Evolutionary conservation across 2,113 vertebrate species (phyloP), one percentile per base, ranked within the genome.

Genomic region (Amphiprion ocellaris): DNA sequence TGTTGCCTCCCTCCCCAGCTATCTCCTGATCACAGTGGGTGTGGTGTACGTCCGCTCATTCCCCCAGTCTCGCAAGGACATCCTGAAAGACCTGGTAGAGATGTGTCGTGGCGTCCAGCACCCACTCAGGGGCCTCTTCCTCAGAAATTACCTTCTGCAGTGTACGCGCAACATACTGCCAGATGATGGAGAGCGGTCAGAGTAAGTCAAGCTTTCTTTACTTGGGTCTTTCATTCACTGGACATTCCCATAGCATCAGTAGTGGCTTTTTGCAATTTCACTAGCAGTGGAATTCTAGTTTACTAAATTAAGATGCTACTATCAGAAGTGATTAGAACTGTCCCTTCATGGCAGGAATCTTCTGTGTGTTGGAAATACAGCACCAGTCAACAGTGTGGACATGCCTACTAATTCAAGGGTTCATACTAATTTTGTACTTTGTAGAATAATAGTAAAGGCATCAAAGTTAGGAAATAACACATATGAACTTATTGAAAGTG

Each of bases 81-180:
- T 99, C 70, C 89, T 99, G 79, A 99, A 99, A 94, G 98, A 99
- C 86, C 90, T 99, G 90, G 98, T 99, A n/a, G 98, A 99, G 91
- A 99, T 99, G 98, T 99, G 98, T 44, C 97, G 98, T 5, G 98
- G 98, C 5, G 98, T 99, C n/a, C 98, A 99, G 87, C 98, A 99
- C 91, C 98, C 98, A 0, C 94, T 99, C 50, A 93, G 98, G 49
- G 98, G 98, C 10, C 95, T 99, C 3, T 99, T 99, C 88, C 96
- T 99, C 81, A 94, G 98, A 56, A 99, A 99, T 93, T 99, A 99
- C 90, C 95, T 99, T 72, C 89, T 99, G 76, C 98, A 99, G 87
- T 99, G 98, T 87, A 99, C 98, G 16, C 96, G 98, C 79, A 99
- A 99, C 88, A 99, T 99, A 60, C 93, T 99, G 63, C 98, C 98